Conservation (phyloP, 2,888 invertebrate genomes). For the Diadegma fenestrale region DNA sequence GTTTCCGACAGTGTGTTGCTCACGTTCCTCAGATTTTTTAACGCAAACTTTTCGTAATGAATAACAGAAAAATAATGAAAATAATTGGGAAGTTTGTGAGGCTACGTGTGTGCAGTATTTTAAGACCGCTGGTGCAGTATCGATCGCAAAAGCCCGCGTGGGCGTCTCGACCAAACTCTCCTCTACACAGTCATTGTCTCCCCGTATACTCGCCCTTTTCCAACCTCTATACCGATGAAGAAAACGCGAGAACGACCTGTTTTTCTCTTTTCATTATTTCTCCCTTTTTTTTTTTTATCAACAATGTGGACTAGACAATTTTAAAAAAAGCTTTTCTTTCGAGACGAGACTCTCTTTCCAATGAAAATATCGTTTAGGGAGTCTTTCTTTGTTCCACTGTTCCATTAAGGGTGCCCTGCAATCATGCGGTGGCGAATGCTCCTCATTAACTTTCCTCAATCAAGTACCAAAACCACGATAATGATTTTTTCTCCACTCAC, state of each 20-base stretch:
- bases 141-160: constrained; percentile 53
- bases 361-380: not conserved
- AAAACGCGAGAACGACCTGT: constrained; percentile 28
- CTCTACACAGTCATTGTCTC: constrained; percentile 35
- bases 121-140: constrained; percentile 49
- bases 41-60: not conserved
- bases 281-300: not conserved
- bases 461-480: not conserved
- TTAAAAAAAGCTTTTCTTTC: constrained; percentile 13
- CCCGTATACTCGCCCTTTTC: constrained; percentile 27
- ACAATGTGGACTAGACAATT: not conserved
- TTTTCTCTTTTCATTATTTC: constrained; percentile 6
- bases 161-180: constrained; percentile 46
- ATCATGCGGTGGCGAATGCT: not conserved
- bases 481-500: not conserved
- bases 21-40: not conserved
- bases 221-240: constrained; percentile 10
- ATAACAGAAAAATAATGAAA: constrained; percentile 9
- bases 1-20: no score
- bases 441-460: not conserved
- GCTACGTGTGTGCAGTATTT: constrained; percentile 10
- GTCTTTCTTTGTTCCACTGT: not conserved
- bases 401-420: not conserved
- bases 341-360: not conserved
- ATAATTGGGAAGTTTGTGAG: not conserved